Base-by-base conservation (phyloP, 2,113 vertebrate genomes). In the Burhinus bistriatus region DNA sequence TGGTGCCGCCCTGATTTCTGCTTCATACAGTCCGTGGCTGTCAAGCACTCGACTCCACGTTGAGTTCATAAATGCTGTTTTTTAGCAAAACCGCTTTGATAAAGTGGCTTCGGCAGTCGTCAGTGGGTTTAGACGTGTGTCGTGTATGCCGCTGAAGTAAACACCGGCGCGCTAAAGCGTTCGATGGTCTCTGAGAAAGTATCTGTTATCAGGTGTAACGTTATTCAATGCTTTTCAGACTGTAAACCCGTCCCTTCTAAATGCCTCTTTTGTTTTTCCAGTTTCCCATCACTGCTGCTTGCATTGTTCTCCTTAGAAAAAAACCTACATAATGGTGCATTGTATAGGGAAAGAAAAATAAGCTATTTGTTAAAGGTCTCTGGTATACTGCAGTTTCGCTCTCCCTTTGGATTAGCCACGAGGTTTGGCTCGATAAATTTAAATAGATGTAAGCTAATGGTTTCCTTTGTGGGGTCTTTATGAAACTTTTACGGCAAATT, bases 271-370 rank as follows among this genome's bases (percentile, higher is more conserved):
- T 98, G 98, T 98, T 92, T 96, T 94, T 78, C 75, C 73, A 36
- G 89, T 94, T 98, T 97, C 96, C 97, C 97, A 97, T 98, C 95
- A 40, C 92, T 29, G 73, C 89, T 89, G 93, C 91, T 93, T 8
- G 47, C 84, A 97, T 97, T 98, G 98, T 98, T 97, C 96, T 97
- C 86, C 52, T 57, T 44, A 29, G 59, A 32, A 42, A 86, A 69
- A 51, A 87, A 77, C 32, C 52, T 76, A 83, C 93, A 98, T 98
- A 98, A 98, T 98, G 95, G 68, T 72, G 80, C 97, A 97, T 98
- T 98, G 98, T 98, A 88, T 79, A 87, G 81, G 83, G 81, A 86
- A 95, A 93, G 96, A 96, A 98, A 98, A 97, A 97, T 95, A 97
- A 92, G 94, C 95, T 95, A 92, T 97, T 98, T 98, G 97, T 97